A percentile compares a stretch with the other conserved stretches of the same genome.
These are phyloP conservation scores for Antennarius striatus DNA, from an alignment of 2,113 vertebrate genomes.

Conservation along the genomic window DNA sequence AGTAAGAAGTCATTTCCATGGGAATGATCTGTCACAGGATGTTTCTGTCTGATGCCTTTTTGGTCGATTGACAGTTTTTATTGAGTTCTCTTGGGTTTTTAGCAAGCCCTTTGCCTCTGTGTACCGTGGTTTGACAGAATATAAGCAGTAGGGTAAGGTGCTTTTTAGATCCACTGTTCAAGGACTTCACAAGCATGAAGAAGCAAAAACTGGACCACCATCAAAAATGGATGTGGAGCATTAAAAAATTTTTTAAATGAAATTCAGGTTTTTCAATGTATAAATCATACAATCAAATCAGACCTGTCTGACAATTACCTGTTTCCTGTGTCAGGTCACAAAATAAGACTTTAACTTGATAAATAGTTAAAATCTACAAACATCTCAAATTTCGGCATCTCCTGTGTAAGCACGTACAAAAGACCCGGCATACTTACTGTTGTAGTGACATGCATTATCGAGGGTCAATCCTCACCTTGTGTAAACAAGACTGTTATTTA, in stretches of 20 bases:
- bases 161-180: constrained; percentile 61
- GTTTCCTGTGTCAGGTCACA: too few relatives aligned
- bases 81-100: constrained; percentile 11
- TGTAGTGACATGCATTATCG: constrained; percentile 47
- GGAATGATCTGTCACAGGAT: constrained; percentile 17
- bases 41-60: constrained; percentile 13
- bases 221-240: too few relatives aligned
- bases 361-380: too few relatives aligned
- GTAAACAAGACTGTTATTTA: constrained; percentile 70
- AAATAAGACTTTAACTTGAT: too few relatives aligned
- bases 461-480: constrained; percentile 53
- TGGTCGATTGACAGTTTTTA: constrained; percentile 36
- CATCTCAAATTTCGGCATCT: constrained; percentile 19
- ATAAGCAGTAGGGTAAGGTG: constrained; percentile 36
- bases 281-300: too few relatives aligned
- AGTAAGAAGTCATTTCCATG: not conserved
- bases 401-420: constrained; percentile 20
- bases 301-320: too few relatives aligned
- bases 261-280: too few relatives aligned
- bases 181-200: constrained; percentile 34
- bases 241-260: too few relatives aligned
- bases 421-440: constrained; percentile 13
- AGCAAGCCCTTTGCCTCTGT: constrained; percentile 15
- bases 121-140: constrained; percentile 34
- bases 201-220: too few relatives aligned